A percentile compares a stretch with the other conserved stretches of the same genome.
Evolutionary conservation across 2,888 invertebrate genomes (phyloP).

Genomic region (Gryllus longicercus): DNA sequence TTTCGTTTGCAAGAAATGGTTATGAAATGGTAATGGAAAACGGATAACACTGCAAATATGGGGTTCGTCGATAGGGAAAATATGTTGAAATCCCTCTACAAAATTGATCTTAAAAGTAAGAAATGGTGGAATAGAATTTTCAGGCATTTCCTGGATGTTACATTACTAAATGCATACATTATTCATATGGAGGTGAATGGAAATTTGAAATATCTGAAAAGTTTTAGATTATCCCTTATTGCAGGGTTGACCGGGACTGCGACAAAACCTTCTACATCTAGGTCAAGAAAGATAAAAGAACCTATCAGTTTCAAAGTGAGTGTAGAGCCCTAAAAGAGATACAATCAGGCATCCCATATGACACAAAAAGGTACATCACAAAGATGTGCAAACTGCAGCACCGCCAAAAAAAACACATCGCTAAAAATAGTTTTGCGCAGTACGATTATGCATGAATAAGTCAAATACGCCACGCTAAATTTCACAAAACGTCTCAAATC

Average conservation of each 20-base stretch:
- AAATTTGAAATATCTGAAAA: too few relatives aligned
- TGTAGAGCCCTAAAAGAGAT: slow-evolving; percentile 32
- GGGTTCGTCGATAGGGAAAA: slow-evolving; percentile 43
- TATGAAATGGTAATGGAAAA: background rate
- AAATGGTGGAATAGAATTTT: slow-evolving; percentile 43
- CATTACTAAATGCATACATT: slow-evolving; percentile 32
- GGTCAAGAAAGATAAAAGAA: slow-evolving; percentile 17
- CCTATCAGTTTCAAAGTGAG: slow-evolving; percentile 26
- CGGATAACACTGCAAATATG: slow-evolving; percentile 42
- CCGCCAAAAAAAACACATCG: too few relatives aligned
- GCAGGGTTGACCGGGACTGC: slow-evolving; percentile 27
- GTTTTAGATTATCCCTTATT: too few relatives aligned
- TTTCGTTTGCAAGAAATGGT: too few relatives aligned
- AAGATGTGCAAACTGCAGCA: too few relatives aligned
- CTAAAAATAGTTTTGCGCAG: too few relatives aligned
- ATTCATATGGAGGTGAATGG: too few relatives aligned
- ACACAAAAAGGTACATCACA: too few relatives aligned
- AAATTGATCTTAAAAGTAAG: slow-evolving; percentile 41
- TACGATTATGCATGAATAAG: too few relatives aligned
- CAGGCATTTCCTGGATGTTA: slow-evolving; percentile 41
- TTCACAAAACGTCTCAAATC: too few relatives aligned
- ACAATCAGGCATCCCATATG: slow-evolving; percentile 27
- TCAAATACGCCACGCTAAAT: too few relatives aligned
- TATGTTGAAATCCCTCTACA: slow-evolving; percentile 41
- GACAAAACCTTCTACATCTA: slow-evolving; percentile 26